phyloP scores from a whole-genome alignment of 2,888 invertebrate species.

The Drosophila testacea region DNA sequence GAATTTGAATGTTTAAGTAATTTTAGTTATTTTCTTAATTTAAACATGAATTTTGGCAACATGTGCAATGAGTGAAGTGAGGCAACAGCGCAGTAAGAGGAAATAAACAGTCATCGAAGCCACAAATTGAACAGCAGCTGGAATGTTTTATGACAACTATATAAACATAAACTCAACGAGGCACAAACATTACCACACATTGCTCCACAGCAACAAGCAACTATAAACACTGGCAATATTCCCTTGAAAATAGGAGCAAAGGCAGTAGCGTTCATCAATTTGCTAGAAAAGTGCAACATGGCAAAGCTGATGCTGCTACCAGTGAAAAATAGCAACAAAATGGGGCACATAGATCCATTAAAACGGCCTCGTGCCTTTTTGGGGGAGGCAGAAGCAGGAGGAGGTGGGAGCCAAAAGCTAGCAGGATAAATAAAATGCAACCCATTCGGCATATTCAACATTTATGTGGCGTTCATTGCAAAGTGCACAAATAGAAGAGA shows the following conservation, averaged over 20 bases:
- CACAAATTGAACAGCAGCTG: slow-evolving; percentile 28
- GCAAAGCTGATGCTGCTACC: slow-evolving; percentile 34
- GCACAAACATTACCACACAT: slow-evolving; percentile 33
- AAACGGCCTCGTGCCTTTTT: slow-evolving; percentile 40
- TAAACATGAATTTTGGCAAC: neutral
- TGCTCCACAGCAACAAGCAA: slow-evolving; percentile 17
- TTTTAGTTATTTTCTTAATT: neutral
- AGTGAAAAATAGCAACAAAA: slow-evolving; percentile 53
- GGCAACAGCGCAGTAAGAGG: slow-evolving; percentile 21
- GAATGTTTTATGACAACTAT: slow-evolving; percentile 34
- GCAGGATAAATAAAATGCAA: slow-evolving; percentile 47
- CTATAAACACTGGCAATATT: slow-evolving; percentile 5
- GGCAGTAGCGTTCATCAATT: slow-evolving; percentile 39
- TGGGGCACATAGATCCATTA: slow-evolving; percentile 59
- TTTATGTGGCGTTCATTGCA: slow-evolving; percentile 59
- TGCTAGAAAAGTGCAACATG: slow-evolving; percentile 49
- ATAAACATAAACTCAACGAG: slow-evolving; percentile 51
- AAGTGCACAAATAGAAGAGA: slow-evolving; percentile 20
- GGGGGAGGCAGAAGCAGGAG: neutral
- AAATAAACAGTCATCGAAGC: slow-evolving; percentile 12
- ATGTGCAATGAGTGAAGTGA: slow-evolving; percentile 16
- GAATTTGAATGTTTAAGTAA: neutral
- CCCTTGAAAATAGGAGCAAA: neutral
- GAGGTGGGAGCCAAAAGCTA: slow-evolving; percentile 12
- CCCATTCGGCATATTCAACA: slow-evolving; percentile 65